Base-by-base conservation (phyloP, 2,113 vertebrate species). In the Platysteira castanea region DNA sequence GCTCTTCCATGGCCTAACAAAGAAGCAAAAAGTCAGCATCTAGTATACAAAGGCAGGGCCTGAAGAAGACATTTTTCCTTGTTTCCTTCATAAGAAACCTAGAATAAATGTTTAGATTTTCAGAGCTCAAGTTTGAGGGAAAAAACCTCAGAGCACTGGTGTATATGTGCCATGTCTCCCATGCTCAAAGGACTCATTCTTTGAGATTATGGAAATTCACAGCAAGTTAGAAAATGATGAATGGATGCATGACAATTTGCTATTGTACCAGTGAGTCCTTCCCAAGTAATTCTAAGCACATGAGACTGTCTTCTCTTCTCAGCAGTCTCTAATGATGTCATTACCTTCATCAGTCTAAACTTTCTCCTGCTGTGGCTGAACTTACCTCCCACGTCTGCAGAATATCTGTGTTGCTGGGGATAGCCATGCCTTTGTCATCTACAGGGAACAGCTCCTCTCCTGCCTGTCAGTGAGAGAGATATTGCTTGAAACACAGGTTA, bases 341-440 rank as follows among this genome's bases (percentile, higher is more conserved):
- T 50, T 31, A 68, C 52, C 44, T 68, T 68, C 21, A 76, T 17
- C 44, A 76, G 26, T 12, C 31, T 27, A 11, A 68, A 44, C 21
- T 15, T 10, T 37, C 10, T 73, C 12, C 27, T 19, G 4, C 30
- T 37, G 46, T 7, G n/a, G 30, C 33, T 87, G 22, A 50, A 52
- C 84, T 82, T 87, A 99, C 99, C 98, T 98, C 98, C 99, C 99
- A 99, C 0, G 99, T 99, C 11, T 99, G 96, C 24, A 98, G 41
- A 95, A 99, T 98, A 52, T 89, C 54, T 1, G 98, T 98, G 44
- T 97, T 73, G 75, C 98, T 98, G 54, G 70, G 67, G 63, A 99
- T 97, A 1, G 91, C 49, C 13, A 97, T 82, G 63, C 98, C 99
- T 26, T 98, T 92, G 13, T 97, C 97, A 95, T 99, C 99, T 73